Evolutionary conservation across 2,888 invertebrate species (phyloP).

Genomic region (Polietes domitor): DNA sequence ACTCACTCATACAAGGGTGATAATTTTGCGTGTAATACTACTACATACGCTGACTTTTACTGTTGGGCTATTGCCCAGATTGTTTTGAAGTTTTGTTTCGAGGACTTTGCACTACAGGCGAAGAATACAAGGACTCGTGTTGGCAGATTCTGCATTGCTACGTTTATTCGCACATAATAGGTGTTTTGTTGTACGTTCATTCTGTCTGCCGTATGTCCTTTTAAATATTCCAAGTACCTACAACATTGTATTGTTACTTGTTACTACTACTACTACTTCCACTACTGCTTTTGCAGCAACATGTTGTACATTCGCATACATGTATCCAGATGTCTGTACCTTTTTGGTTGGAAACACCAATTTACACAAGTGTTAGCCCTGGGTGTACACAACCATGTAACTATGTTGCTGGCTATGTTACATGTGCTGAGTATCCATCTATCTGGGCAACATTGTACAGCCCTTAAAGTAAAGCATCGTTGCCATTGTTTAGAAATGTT

Average conservation of each 20-base stretch:
- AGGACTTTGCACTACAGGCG: slow-evolving; percentile 11
- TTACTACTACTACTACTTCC: not conserved
- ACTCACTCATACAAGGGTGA: slow-evolving; percentile 16
- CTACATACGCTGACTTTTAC: slow-evolving; percentile 1
- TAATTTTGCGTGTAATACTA: slow-evolving; percentile 11
- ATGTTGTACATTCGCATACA: not conserved
- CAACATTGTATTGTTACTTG: slow-evolving; percentile 9
- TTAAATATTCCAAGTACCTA: slow-evolving; percentile 21
- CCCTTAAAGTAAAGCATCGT: not conserved
- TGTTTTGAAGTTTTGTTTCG: slow-evolving; percentile 3
- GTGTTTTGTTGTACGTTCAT: not conserved
- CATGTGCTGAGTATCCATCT: slow-evolving; percentile 5
- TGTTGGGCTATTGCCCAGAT: slow-evolving; percentile 20
- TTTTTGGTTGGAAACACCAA: slow-evolving; percentile 59
- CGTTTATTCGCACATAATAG: not conserved
- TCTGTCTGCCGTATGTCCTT: not conserved
- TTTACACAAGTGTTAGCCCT: slow-evolving; percentile 59
- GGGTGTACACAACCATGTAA: slow-evolving; percentile 40
- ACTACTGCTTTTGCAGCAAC: not conserved
- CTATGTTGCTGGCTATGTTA: not conserved
- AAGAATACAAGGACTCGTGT: not conserved
- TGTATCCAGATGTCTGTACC: not conserved
- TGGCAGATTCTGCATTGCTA: slow-evolving; percentile 14
- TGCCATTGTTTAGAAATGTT: not conserved
- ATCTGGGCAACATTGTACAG: not conserved